Percentiles rank a stretch among this genome's conserved stretches.
Conservation (phyloP, 2,888 invertebrate species). For the Cephus pygmeus region DNA sequence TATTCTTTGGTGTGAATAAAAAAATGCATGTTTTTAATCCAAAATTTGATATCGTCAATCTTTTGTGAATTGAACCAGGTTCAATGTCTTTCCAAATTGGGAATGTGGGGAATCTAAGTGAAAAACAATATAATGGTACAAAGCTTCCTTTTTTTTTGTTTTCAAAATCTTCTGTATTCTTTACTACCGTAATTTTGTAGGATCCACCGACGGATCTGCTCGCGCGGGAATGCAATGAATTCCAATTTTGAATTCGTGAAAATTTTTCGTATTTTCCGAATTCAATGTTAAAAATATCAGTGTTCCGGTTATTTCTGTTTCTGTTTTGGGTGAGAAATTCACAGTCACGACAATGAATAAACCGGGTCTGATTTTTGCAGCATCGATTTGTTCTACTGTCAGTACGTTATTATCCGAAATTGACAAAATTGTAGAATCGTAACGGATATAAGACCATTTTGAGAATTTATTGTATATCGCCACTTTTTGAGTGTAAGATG, state of each 20-base stretch:
- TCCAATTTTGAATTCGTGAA: conserved; percentile 28
- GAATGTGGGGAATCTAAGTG: neutral
- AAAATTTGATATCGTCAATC: neutral
- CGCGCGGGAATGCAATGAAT: conserved; percentile 21
- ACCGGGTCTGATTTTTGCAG: conserved; percentile 32
- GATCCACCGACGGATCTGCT: neutral
- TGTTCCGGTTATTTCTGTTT: conserved; percentile 26
- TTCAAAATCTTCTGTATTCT: neutral
- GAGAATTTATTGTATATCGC: conserved; percentile 28
- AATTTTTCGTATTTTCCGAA: conserved; percentile 23
- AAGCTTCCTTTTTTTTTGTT: neutral
- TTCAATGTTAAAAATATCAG: conserved; percentile 34
- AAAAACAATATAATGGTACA: neutral
- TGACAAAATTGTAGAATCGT: conserved; percentile 19
- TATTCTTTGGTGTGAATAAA: neutral
- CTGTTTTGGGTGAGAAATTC: conserved; percentile 32
- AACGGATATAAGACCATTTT: conserved; percentile 36
- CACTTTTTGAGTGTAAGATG: conserved; percentile 24
- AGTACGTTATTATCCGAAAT: conserved; percentile 25
- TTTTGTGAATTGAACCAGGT: neutral
- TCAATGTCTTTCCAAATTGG: neutral
- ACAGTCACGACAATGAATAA: conserved; percentile 22
- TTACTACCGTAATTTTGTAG: conserved; percentile 5
- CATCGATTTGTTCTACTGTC: conserved; percentile 29
- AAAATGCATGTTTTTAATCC: neutral